Evolutionary conservation across 2,797 vertebrate genomes (phyloP).

Genomic region (Momotus momota): DNA sequence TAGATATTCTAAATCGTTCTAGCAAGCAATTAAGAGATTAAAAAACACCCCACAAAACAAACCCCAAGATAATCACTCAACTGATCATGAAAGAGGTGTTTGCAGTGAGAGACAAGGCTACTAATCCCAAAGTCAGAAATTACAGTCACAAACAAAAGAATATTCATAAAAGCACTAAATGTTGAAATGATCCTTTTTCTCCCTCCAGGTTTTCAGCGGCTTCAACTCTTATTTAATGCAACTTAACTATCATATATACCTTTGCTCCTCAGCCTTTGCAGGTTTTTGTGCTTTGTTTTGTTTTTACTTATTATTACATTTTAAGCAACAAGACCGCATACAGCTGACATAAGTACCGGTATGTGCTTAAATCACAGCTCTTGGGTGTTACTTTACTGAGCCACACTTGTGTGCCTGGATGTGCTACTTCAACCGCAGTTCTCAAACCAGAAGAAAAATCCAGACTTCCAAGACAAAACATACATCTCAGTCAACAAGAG

Average conservation of each 20-base stretch:
- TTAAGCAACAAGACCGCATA: not conserved
- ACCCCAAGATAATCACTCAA: not conserved
- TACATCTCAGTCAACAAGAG: not conserved
- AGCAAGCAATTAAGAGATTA: not conserved
- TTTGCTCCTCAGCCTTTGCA: not conserved
- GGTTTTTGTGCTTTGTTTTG: not conserved
- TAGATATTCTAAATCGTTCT: not conserved
- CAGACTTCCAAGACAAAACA: not conserved
- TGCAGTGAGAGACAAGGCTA: not conserved
- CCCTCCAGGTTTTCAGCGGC: not conserved
- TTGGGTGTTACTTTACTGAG: not conserved
- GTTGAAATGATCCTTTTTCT: not conserved
- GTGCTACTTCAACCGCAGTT: not conserved
- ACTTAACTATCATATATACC: not conserved
- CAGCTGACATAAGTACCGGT: not conserved
- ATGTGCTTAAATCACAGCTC: not conserved
- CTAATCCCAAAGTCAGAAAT: not conserved
- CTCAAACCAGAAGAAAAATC: not conserved
- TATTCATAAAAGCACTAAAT: not conserved
- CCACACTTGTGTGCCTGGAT: not conserved
- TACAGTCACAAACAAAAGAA: not conserved
- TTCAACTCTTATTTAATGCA: not conserved
- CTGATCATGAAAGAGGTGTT: not conserved
- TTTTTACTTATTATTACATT: not conserved
- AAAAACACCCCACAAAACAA: not conserved